Percentiles rank a stretch among this genome's conserved stretches.
Evolutionary conservation across 2,888 invertebrate genomes (phyloP).

Genomic region (Aquatica leii): DNA sequence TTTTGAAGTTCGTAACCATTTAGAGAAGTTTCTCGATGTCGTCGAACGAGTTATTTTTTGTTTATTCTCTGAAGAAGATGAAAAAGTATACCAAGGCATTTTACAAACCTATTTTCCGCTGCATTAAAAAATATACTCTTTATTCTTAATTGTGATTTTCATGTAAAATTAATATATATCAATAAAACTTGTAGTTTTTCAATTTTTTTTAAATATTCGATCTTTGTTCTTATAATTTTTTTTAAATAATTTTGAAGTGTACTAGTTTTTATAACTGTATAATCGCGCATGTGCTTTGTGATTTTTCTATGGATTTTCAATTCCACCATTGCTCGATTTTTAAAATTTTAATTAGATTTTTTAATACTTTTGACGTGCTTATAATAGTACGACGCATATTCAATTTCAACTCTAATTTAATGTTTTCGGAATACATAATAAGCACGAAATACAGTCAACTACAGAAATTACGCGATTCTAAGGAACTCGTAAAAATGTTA

Average conservation of each 20-base stretch:
- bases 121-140: constrained; percentile 47
- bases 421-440: too few species aligned
- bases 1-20: constrained; percentile 69
- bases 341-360: too few species aligned
- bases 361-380: too few species aligned
- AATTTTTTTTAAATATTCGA: too few species aligned
- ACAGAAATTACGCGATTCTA: too few species aligned
- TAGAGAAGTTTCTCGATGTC: constrained; percentile 64
- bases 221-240: background rate
- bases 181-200: too few species aligned
- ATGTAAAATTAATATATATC: too few species aligned
- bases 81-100: constrained; percentile 74
- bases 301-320: background rate
- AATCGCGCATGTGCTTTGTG: constrained; percentile 13
- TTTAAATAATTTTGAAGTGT: background rate
- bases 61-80: constrained; percentile 76
- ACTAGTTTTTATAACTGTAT: constrained; percentile 24
- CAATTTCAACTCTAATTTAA: too few species aligned
- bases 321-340: constrained; percentile 4
- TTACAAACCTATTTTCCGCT: constrained; percentile 78
- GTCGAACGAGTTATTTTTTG: constrained; percentile 83
- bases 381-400: too few species aligned
- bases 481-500: too few species aligned
- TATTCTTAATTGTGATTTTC: background rate
- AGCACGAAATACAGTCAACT: too few species aligned